phyloP scores from a whole-genome alignment of 2,797 vertebrate genomes.

The Parotocinclus haroldoi region DNA sequence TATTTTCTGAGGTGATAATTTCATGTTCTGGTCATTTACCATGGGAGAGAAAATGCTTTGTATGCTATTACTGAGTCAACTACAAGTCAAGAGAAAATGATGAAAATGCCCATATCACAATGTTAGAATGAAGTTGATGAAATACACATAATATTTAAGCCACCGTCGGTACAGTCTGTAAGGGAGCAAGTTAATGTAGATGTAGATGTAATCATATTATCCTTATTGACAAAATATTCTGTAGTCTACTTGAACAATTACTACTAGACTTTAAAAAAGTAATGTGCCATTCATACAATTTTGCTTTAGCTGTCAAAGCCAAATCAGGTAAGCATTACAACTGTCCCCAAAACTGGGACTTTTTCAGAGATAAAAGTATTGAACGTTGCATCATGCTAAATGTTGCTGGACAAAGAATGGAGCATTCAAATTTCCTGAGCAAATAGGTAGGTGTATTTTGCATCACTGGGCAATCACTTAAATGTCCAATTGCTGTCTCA shows the following conservation, averaged over 20 bases:
- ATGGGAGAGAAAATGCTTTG: constrained; percentile 10
- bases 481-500: too few species aligned
- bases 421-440: too few species aligned
- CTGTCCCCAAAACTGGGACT: too few species aligned
- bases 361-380: too few species aligned
- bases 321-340: not conserved
- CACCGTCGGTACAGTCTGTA: constrained; percentile 6
- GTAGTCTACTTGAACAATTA: not conserved
- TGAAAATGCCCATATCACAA: constrained; percentile 4
- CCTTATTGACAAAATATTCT: constrained; percentile 8
- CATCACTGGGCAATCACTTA: too few species aligned
- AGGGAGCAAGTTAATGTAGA: constrained; percentile 7
- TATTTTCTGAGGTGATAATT: constrained; percentile 5
- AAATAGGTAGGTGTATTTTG: too few species aligned
- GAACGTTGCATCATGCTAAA: too few species aligned
- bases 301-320: not conserved
- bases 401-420: too few species aligned
- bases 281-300: not conserved
- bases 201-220: constrained; percentile 16
- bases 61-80: not conserved
- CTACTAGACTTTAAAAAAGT: not conserved
- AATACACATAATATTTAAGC: constrained; percentile 22
- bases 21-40: constrained; percentile 9
- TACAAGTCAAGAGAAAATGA: constrained; percentile 7
- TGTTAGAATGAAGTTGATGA: constrained; percentile 25